A percentile compares a stretch with the other conserved stretches of the same genome.
phyloP scores from a whole-genome alignment of 2,797 vertebrate genomes.

The Sternotherus odoratus region DNA sequence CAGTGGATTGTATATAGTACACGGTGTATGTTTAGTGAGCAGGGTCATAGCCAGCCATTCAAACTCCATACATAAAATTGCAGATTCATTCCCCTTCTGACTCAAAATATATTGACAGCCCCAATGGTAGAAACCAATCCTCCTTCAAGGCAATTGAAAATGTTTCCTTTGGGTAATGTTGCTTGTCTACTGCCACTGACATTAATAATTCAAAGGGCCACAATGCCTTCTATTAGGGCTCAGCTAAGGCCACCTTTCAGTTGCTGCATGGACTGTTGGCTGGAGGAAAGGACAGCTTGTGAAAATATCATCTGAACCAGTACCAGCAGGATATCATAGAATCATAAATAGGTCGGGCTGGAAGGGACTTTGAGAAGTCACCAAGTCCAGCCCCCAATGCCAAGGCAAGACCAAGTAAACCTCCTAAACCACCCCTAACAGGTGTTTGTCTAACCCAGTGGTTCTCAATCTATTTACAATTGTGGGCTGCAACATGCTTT shows the following conservation, averaged over 20 bases:
- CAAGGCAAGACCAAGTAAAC: background rate
- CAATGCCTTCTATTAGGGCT: rapidly evolving
- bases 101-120: background rate
- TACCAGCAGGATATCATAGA: too few species aligned
- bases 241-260: rapidly evolving
- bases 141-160: background rate
- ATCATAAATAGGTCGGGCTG: background rate
- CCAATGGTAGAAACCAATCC: background rate
- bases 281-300: too few species aligned
- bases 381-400: background rate
- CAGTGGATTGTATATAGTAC: background rate
- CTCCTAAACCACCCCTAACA: background rate
- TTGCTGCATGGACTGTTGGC: background rate
- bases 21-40: background rate
- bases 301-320: too few species aligned
- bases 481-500: too few species aligned
- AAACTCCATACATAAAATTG: background rate
- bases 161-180: background rate
- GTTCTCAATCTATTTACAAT: too few species aligned
- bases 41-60: background rate
- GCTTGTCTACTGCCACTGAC: background rate
- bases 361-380: background rate
- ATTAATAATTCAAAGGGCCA: background rate
- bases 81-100: conserved; percentile 12
- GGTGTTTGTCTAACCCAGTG: background rate